phyloP scores from a whole-genome alignment of 2,113 vertebrate genomes.

The Sinocyclocheilus anshuiensis region DNA sequence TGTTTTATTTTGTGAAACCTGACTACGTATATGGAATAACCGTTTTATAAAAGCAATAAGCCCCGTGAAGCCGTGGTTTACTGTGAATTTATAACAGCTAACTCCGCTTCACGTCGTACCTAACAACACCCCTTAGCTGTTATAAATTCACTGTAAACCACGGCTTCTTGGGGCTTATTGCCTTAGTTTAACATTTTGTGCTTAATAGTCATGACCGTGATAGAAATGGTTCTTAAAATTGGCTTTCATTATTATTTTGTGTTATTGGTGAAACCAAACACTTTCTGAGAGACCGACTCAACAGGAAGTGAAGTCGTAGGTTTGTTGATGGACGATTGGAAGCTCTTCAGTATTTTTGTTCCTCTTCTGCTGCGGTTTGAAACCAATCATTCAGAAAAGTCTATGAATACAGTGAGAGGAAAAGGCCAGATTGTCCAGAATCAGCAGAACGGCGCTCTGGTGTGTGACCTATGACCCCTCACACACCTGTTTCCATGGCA shows the following conservation, averaged over 20 bases:
- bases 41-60: too few relatives aligned
- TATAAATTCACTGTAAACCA: too few relatives aligned
- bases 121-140: too few relatives aligned
- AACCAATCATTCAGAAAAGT: too few relatives aligned
- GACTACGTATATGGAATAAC: too few relatives aligned
- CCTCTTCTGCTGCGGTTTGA: background rate
- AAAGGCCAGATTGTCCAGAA: background rate
- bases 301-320: background rate
- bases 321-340: background rate
- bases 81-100: too few relatives aligned
- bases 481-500: background rate
- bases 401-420: background rate
- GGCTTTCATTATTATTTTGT: background rate
- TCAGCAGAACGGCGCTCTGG: background rate
- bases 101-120: too few relatives aligned
- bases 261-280: background rate
- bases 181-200: too few relatives aligned
- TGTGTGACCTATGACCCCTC: background rate
- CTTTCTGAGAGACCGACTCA: background rate
- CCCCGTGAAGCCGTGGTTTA: too few relatives aligned
- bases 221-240: background rate
- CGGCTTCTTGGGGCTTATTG: too few relatives aligned
- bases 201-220: too few relatives aligned
- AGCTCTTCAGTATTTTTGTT: background rate
- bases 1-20: too few relatives aligned